Conservation (phyloP, 2,888 invertebrate species). For the Polia nebulosa region DNA sequence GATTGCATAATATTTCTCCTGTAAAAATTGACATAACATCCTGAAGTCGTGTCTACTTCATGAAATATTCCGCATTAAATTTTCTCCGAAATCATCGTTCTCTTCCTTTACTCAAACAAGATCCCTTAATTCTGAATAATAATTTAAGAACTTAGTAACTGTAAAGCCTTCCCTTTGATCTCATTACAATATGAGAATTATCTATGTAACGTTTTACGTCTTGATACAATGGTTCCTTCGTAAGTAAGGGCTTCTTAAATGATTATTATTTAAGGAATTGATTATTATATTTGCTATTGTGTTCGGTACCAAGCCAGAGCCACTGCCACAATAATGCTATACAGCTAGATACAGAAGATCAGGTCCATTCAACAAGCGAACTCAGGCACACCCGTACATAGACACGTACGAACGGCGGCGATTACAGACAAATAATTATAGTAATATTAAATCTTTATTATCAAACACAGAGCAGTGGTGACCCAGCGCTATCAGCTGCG, state of each 20-base stretch:
- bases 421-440: too few relatives aligned
- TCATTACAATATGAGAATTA: constrained; percentile 42
- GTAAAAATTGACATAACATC: neutral
- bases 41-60: neutral
- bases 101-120: constrained; percentile 32
- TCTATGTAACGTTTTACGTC: constrained; percentile 26
- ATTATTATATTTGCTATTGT: constrained; percentile 57
- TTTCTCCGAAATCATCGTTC: constrained; percentile 6
- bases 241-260: constrained; percentile 29
- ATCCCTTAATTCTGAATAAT: constrained; percentile 29
- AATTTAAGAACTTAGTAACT: constrained; percentile 16
- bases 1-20: neutral
- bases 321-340: too few relatives aligned
- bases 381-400: too few relatives aligned
- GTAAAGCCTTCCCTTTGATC: constrained; percentile 40
- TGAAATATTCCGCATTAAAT: neutral
- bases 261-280: constrained; percentile 55
- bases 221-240: constrained; percentile 22
- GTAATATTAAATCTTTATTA: too few relatives aligned
- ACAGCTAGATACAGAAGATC: neutral
- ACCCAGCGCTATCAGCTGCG: too few relatives aligned
- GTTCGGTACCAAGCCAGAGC: constrained; percentile 25
- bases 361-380: neutral
- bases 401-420: too few relatives aligned
- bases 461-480: too few relatives aligned